Evolutionary conservation across 2,888 invertebrate genomes (phyloP), one percentile per base, ranked within the genome.

Genomic region (Ectropis crepuscularia): DNA sequence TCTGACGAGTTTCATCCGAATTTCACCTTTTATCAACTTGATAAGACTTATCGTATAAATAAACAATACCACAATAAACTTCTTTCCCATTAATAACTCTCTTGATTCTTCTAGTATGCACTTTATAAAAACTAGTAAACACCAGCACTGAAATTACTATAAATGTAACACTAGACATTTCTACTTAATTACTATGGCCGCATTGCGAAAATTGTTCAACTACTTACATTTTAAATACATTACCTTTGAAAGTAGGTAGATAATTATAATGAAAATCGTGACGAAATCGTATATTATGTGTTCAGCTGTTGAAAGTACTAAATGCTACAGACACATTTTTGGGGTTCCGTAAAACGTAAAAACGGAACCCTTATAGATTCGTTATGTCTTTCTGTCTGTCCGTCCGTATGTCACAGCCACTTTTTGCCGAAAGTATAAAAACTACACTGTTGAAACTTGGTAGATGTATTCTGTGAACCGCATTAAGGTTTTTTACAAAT

Each of bases 71-170:
- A 74, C 89, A 90, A 58, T 76, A 65, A 6, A 90, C 83, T 67
- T 82, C 81, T 41, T 63, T 61, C 41, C 87, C 92, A 42, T 83
- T 85, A 58, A 91, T 75, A 48, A 92, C 85, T 76, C 92, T 79
- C 74, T 87, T 91, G 37, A 89, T 77, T 78, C 92, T 85, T 46
- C 80, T 73, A 63, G 78, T 70, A 50, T 77, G 71, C 55, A 71
- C 58, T 59, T 68, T 38, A 65, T 61, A 61, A 37, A 65, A 63
- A 53, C 54, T 57, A 65, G 60, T 10, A 69, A 75, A 74, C 62
- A 74, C 61, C 71, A 65, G 71, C 51, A 77, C 57, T 68, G 59
- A 60, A 71, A 68, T 66, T 43, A 63, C 69, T 66, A 67, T 67
- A 59, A 61, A 12, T 39, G 42, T 11, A 45, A 53, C 37, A 50